phyloP scores from a whole-genome alignment of 2,888 invertebrate species.

The Lepidocyrtoides sp. region DNA sequence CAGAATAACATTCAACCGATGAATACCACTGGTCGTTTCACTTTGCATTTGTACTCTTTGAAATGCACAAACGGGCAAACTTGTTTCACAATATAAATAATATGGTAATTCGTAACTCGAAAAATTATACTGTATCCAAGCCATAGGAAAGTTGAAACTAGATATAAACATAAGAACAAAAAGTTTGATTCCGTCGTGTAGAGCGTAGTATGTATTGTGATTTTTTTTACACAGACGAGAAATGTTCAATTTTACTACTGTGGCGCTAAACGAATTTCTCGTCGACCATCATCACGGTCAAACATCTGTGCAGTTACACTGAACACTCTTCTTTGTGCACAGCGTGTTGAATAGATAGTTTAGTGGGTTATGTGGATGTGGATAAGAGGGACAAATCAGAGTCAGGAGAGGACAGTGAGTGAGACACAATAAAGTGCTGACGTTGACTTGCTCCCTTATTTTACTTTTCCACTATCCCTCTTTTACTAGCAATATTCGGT shows the following conservation, averaged over 20 bases:
- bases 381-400: neutral
- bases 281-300: neutral
- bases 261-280: neutral
- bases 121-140: too few species aligned
- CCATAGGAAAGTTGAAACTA: too few species aligned
- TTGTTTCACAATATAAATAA: too few species aligned
- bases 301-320: neutral
- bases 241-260: neutral
- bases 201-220: too few species aligned
- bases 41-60: too few species aligned
- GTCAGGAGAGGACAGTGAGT: neutral
- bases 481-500: slow-evolving; percentile 34
- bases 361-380: slow-evolving; percentile 34
- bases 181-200: too few species aligned
- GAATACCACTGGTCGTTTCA: too few species aligned
- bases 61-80: too few species aligned
- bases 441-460: slow-evolving; percentile 36
- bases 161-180: too few species aligned
- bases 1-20: too few species aligned
- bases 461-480: neutral
- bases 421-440: slow-evolving; percentile 43
- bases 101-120: too few species aligned
- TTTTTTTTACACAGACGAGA: neutral
- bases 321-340: too few species aligned
- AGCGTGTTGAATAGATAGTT: neutral